Base-by-base conservation (phyloP, 2,888 invertebrate species). In the Lepas anatifera region DNA sequence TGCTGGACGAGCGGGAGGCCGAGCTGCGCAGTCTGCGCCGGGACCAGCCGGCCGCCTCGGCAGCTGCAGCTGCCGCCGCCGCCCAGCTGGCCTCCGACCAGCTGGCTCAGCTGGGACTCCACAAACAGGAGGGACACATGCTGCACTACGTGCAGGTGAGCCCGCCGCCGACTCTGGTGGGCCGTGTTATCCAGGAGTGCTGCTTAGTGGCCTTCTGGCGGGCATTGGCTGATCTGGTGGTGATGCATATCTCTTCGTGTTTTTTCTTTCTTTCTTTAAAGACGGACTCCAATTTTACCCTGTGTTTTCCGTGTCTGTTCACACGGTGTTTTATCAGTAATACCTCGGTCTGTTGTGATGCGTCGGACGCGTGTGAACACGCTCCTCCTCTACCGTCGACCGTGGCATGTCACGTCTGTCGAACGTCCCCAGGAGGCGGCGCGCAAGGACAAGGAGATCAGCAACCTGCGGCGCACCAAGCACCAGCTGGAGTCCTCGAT, bases 1-100 rank as follows among this genome's bases (percentile, higher is more conserved):
- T 94, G 35, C 80, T 95, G 46, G 87, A 89, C 25, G 93, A 94
- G 76, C 90, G 92, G 39, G 93, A 94, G 75, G 85, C 84, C 74
- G 87, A 87, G 76, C 86, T 89, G 16, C 81, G 85, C 52, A 84
- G 86, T 0, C 75, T 86, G 64, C 85, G 85, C 76, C 82, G 82
- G 29, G 83, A 84, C 0, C 67, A 72, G 35, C 70, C 70, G 35
- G 68, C 70, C 11, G 46, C 68, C 32, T n/a, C n/a, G n/a, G n/a
- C n/a, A n/a, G n/a, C n/a, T n/a, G n/a, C n/a, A n/a, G n/a, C 70
- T 32, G 68, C 70, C 11, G 46, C 68, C 32, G 41, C 67, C 11
- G 71, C 72, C 29, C 58, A 70, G 29, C 43, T 68, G 35, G 64
- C 68, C n/a, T 7, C 27, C 41, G 41, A 37, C 43, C 69, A n/a